Evolutionary conservation across 2,113 vertebrate species (phyloP), one percentile per base, ranked within the genome.

Genomic region (Acrocephalus kingi): DNA sequence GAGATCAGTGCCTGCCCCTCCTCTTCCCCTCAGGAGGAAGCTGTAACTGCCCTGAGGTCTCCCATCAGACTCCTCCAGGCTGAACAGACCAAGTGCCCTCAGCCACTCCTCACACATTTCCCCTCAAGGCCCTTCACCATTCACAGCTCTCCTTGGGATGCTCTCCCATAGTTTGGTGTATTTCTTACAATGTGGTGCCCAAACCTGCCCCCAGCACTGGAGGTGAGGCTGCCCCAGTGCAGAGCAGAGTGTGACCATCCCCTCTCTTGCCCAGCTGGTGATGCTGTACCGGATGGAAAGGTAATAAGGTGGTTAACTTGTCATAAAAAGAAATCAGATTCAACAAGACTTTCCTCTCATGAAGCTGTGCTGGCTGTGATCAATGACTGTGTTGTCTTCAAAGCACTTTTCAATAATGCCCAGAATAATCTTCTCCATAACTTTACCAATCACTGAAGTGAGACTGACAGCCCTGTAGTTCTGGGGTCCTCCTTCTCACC

Each of bases 221-320:
- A 67, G 61, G 51, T 66, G 30, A 49, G 35, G 35, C 52, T 2
- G 4, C 10, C 7, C 24, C 24, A 49, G 27, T 0, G 2, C 39
- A 73, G 19, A n/a, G 51, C 62, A 67, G 61, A 59, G 6, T 20
- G n/a, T n/a, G 22, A 59, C 56, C 24, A 11, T 59, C n/a, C n/a
- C 56, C 21, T 59, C 56, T n/a, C n/a, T 35, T 59, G 58, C 58
- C 58, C 5, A 1, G 23, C 58, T 59, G 45, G 35, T 1, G 2
- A 75, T 25, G 43, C 24, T 67, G 35, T 30, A 2, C 25, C 31
- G 76, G 62, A 68, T 51, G 9, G 25, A 59, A 68, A 59, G 37
- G 45, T 51, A 51, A 59, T 67, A 15, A 35, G 52, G 54, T 76
- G 16, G 31, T 37, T 59, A 52, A 22, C 9, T 37, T 59, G 37